Conservation (phyloP, 1,140 invertebrate species). For the Muscidifurax raptorellus region DNA sequence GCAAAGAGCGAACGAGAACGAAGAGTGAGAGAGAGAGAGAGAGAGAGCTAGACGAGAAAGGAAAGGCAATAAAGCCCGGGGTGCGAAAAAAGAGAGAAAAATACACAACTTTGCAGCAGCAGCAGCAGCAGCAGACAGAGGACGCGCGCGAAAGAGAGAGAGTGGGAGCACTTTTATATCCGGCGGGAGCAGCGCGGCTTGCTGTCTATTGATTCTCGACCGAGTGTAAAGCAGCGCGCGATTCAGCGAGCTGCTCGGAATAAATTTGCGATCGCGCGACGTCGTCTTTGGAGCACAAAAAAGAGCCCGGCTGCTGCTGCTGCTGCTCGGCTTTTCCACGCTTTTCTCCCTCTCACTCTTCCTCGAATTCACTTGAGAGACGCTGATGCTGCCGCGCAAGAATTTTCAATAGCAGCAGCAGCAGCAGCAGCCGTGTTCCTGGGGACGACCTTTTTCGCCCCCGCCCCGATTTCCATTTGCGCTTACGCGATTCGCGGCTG, state of each 20-base stretch:
- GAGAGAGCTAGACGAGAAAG: conserved; percentile 42
- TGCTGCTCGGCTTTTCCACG: conserved; percentile 46
- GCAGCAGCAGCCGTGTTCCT: background rate
- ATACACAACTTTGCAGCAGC: conserved; percentile 9
- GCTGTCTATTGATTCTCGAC: conserved; percentile 72
- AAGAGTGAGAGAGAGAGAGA: background rate
- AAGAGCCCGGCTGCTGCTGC: conserved; percentile 58
- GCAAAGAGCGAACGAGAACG: conserved; percentile 19
- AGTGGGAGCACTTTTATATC: conserved; percentile 68
- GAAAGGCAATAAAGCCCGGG: conserved; percentile 51
- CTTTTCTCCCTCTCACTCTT: conserved; percentile 20
- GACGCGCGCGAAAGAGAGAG: conserved; percentile 53
- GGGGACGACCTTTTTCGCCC: conserved; percentile 2
- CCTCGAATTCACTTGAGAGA: conserved; percentile 52
- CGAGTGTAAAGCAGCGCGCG: conserved; percentile 71
- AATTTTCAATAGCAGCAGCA: conserved; percentile 61
- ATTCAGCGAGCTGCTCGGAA: conserved; percentile 68
- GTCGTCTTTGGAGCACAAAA: conserved; percentile 59
- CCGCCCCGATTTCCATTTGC: conserved; percentile 18
- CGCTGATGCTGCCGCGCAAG: conserved; percentile 44
- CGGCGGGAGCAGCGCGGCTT: conserved; percentile 58
- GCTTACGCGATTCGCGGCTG: conserved; percentile 36
- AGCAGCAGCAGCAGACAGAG: background rate
- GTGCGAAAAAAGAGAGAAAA: conserved; percentile 54
- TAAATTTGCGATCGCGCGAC: conserved; percentile 72